phyloP scores from a whole-genome alignment of 2,888 invertebrate species.

The Smittia sp. region DNA sequence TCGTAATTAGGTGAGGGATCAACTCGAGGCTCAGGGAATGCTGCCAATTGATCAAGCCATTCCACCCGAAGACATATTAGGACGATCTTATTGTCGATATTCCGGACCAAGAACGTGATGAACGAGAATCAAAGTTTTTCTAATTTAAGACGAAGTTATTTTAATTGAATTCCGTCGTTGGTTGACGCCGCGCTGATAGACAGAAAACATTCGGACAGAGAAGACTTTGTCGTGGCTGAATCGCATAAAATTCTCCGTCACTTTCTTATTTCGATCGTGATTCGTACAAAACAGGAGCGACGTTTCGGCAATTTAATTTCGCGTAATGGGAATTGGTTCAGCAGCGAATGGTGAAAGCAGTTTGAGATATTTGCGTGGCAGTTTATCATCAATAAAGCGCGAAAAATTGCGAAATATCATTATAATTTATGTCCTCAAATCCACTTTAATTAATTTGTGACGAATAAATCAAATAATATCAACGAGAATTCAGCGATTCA shows the following conservation, averaged over 20 bases:
- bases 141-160: slow-evolving; percentile 7
- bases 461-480: no score
- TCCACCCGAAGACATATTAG: slow-evolving; percentile 59
- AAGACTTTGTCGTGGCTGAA: neutral
- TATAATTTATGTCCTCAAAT: no score
- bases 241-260: neutral
- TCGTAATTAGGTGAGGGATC: slow-evolving; percentile 56
- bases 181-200: neutral
- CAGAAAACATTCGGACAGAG: neutral
- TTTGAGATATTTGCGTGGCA: no score
- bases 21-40: slow-evolving; percentile 58
- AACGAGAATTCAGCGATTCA: no score
- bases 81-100: slow-evolving; percentile 59
- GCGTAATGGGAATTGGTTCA: no score
- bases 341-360: no score
- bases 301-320: no score
- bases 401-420: no score
- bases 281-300: no score
- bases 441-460: no score
- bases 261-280: neutral
- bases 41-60: slow-evolving; percentile 60
- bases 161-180: neutral
- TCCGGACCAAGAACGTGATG: slow-evolving; percentile 55
- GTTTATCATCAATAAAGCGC: no score
- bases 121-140: slow-evolving; percentile 14